Evolutionary conservation across 2,797 vertebrate species (phyloP).

Genomic region (Botia kubotai): DNA sequence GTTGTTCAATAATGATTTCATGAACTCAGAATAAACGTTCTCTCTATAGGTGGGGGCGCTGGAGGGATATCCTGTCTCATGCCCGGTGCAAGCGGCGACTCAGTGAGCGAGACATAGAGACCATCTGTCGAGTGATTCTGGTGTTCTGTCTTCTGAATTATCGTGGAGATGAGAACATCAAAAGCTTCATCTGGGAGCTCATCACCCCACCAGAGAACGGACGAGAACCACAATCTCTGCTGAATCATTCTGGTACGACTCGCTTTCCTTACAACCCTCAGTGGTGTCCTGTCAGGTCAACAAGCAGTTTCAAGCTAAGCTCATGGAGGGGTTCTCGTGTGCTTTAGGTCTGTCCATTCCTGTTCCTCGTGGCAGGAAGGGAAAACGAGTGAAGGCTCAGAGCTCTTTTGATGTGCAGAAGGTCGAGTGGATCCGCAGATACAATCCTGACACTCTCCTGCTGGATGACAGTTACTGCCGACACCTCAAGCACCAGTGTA

Average conservation of each 20-base stretch:
- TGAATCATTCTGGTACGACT: constrained; percentile 90
- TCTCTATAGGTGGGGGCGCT: constrained; percentile 88
- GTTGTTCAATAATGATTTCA: too few species aligned
- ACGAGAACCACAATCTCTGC: constrained; percentile 87
- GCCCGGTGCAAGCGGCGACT: constrained; percentile 92
- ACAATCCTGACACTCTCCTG: constrained; percentile 90
- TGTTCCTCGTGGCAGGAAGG: constrained; percentile 88
- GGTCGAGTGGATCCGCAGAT: constrained; percentile 93
- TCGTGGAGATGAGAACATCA: constrained; percentile 93
- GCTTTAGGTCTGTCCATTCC: constrained; percentile 88
- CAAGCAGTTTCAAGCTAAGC: not conserved
- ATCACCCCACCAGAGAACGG: constrained; percentile 92
- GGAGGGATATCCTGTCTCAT: constrained; percentile 91
- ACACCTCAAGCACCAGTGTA: constrained; percentile 92
- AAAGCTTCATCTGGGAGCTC: constrained; percentile 96
- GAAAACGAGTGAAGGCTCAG: constrained; percentile 84
- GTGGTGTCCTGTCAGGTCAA: not conserved
- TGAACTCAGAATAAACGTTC: not conserved
- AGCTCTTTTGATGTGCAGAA: constrained; percentile 92
- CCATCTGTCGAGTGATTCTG: constrained; percentile 90
- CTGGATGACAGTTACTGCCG: constrained; percentile 95
- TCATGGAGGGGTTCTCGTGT: not conserved
- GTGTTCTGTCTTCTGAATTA: constrained; percentile 95
- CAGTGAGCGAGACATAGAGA: constrained; percentile 91
- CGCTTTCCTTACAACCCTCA: not conserved